phyloP scores from a whole-genome alignment of 2,113 vertebrate genomes.

The Micromys minutus region DNA sequence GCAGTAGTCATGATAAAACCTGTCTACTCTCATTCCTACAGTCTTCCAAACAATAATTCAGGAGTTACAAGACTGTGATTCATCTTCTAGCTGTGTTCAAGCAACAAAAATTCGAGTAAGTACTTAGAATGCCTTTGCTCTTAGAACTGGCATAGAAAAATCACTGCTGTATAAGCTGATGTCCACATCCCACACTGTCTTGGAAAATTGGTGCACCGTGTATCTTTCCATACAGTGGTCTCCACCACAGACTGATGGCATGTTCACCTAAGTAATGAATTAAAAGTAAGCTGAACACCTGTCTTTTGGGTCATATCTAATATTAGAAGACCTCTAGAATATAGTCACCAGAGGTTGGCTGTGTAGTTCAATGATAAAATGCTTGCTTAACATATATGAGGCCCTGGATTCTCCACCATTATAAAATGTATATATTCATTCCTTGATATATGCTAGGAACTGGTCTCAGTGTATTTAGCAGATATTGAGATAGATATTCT shows the following conservation, averaged over 20 bases:
- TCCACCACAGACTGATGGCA: not conserved
- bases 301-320: not conserved
- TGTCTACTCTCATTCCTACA: not conserved
- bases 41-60: constrained; percentile 43
- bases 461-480: not conserved
- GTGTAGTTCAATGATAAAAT: not conserved
- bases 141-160: not conserved
- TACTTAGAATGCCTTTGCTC: not conserved
- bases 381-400: not conserved
- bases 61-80: constrained; percentile 27
- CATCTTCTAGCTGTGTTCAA: not conserved
- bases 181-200: not conserved
- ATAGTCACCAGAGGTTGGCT: not conserved
- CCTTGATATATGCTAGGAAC: not conserved
- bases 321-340: not conserved
- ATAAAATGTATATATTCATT: not conserved
- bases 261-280: not conserved
- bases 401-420: not conserved
- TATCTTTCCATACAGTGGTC: not conserved
- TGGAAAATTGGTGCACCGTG: not conserved
- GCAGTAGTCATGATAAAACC: not conserved
- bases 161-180: not conserved
- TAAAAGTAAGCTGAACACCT: not conserved
- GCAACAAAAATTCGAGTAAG: not conserved
- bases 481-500: not conserved